Conservation (phyloP, 2,797 vertebrate genomes). For the Rhinogobio ventralis region DNA sequence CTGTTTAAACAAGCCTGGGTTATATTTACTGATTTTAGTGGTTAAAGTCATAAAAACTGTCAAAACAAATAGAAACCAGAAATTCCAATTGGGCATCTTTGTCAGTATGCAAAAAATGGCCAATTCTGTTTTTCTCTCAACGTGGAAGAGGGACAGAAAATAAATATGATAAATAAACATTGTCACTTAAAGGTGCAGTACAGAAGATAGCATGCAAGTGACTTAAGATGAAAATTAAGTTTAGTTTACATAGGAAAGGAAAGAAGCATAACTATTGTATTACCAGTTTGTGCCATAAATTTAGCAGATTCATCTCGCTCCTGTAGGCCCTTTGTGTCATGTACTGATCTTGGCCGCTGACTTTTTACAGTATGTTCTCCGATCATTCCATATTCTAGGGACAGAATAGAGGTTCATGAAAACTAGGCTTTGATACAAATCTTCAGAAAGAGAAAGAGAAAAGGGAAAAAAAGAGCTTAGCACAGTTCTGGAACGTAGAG, state of each 20-base stretch:
- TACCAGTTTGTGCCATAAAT: constrained; percentile 99
- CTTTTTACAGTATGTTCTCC: constrained; percentile 99
- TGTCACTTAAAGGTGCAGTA: constrained; percentile 84
- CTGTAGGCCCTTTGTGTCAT: constrained; percentile 99
- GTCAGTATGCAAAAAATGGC: constrained; percentile 70
- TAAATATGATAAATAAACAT: constrained; percentile 78
- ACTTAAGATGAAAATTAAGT: constrained; percentile 89
- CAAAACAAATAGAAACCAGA: constrained; percentile 61
- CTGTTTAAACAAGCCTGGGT: constrained; percentile 66
- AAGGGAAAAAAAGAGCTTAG: constrained; percentile 74
- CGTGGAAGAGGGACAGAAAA: constrained; percentile 75
- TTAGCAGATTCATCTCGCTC: constrained; percentile 99
- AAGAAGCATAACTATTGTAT: constrained; percentile 98
- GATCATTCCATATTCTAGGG: constrained; percentile 99
- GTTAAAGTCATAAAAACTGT: constrained; percentile 70
- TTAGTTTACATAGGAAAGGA: constrained; percentile 85
- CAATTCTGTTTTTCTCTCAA: constrained; percentile 63
- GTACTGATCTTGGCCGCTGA: constrained; percentile 99
- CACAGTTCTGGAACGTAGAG: constrained; percentile 71
- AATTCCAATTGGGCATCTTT: constrained; percentile 69
- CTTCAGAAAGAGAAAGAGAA: constrained; percentile 72
- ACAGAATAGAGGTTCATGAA: constrained; percentile 99
- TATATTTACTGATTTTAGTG: constrained; percentile 72
- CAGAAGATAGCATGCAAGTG: constrained; percentile 96
- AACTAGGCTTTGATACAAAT: constrained; percentile 84